A percentile compares a stretch with the other conserved stretches of the same genome.
phyloP scores from a whole-genome alignment of 2,113 vertebrate genomes.

The Phylloscopus trochilus region DNA sequence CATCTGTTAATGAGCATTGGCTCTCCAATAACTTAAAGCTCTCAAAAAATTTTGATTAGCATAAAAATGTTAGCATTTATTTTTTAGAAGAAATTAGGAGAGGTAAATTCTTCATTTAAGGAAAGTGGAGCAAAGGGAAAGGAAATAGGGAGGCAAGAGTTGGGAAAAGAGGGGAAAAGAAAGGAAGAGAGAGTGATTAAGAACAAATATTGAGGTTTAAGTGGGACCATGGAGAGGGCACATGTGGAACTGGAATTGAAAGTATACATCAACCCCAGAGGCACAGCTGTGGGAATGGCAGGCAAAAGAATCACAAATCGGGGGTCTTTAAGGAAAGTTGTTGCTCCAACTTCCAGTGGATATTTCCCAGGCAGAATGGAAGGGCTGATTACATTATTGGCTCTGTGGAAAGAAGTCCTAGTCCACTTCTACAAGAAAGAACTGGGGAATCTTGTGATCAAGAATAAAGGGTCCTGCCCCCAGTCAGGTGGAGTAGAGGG shows the following conservation, averaged over 20 bases:
- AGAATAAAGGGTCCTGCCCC: not conserved
- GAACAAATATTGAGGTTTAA: not conserved
- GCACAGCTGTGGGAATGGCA: not conserved
- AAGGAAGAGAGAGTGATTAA: not conserved
- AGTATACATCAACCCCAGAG: accelerated
- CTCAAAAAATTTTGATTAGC: not conserved
- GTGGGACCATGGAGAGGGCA: not conserved
- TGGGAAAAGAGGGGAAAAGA: not conserved
- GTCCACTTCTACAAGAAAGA: not conserved
- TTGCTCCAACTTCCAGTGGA: not conserved
- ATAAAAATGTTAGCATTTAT: not conserved
- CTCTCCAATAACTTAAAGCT: not conserved
- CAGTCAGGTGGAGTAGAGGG: not conserved
- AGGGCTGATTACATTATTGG: not conserved
- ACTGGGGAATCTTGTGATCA: not conserved
- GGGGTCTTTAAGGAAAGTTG: not conserved
- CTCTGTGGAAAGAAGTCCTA: not conserved
- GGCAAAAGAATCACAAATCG: not conserved
- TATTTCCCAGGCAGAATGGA: not conserved
- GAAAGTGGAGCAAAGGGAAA: not conserved
- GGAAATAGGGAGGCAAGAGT: not conserved
- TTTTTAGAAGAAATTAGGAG: not conserved
- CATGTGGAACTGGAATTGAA: not conserved
- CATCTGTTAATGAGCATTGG: not conserved
- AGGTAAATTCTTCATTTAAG: not conserved